Evolutionary conservation across 1,140 invertebrate species (phyloP).

Genomic region (Homalodisca vitripennis): DNA sequence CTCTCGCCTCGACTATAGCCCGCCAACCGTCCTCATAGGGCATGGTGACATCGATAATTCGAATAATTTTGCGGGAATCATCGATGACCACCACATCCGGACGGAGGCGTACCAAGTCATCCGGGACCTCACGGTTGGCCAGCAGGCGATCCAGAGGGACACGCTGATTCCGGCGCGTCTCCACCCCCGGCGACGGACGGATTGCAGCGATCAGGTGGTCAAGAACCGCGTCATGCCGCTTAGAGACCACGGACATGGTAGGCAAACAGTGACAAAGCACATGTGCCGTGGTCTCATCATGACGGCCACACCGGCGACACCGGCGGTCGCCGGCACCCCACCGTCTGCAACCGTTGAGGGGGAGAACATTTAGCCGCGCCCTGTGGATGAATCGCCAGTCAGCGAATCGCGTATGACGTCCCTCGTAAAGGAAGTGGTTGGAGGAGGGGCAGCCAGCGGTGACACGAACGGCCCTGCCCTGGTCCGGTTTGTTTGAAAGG

Average conservation of each 20-base stretch:
- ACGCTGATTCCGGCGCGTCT: not conserved
- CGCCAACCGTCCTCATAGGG: not conserved
- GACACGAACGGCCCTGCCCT: slow-evolving; percentile 31
- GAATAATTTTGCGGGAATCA: not conserved
- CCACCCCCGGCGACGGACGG: not conserved
- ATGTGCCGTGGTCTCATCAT: not conserved
- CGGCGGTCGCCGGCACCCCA: not conserved
- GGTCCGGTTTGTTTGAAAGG: slow-evolving; percentile 13
- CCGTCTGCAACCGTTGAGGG: slow-evolving; percentile 27
- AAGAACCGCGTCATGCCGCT: not conserved
- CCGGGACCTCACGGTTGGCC: not conserved
- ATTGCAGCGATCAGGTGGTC: not conserved
- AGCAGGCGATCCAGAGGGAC: not conserved
- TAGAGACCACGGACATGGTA: not conserved
- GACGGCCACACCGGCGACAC: slow-evolving; percentile 31
- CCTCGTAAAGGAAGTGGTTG: slow-evolving; percentile 34
- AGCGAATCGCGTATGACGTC: slow-evolving; percentile 36
- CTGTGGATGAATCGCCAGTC: slow-evolving; percentile 44
- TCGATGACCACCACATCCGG: not conserved
- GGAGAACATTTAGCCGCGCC: slow-evolving; percentile 37
- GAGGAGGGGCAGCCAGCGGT: not conserved
- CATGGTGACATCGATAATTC: not conserved
- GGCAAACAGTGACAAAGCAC: not conserved
- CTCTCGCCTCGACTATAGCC: not conserved
- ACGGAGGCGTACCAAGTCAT: not conserved